phyloP scores from a whole-genome alignment of 64 coral and sea anemone genomes.

The Stichodactyla helianthus region DNA sequence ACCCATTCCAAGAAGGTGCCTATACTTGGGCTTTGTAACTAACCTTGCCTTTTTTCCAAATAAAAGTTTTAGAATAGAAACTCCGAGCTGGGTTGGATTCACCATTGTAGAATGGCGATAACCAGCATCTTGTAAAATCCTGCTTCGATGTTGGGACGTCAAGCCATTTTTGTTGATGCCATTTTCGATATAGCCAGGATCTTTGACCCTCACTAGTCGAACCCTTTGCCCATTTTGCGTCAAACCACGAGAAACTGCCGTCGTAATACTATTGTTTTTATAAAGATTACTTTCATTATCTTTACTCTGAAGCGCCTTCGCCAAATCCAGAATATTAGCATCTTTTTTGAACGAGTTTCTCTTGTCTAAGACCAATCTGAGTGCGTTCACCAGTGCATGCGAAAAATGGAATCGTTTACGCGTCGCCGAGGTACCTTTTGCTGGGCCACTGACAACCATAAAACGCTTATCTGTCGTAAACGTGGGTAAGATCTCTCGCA shows the following conservation, averaged over 20 bases:
- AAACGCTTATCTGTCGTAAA: not conserved
- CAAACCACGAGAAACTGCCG: not conserved
- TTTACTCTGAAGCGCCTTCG: conserved; percentile 52
- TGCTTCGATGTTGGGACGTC: not conserved
- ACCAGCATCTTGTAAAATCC: not conserved
- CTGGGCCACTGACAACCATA: conserved; percentile 3
- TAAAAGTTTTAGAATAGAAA: conserved; percentile 69
- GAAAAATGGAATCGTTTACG: conserved; percentile 38
- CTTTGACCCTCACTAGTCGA: conserved; percentile 8
- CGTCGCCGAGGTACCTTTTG: not conserved
- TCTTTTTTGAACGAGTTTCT: conserved; percentile 77
- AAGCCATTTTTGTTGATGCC: not conserved
- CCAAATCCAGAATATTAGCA: conserved; percentile 55
- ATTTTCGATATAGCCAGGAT: conserved; percentile 14
- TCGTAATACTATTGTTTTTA: not conserved
- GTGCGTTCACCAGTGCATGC: conserved; percentile 55
- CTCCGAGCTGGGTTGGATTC: conserved; percentile 70
- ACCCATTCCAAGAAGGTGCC: not conserved
- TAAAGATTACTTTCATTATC: conserved; percentile 15
- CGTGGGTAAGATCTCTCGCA: not conserved
- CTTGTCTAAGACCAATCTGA: conserved; percentile 59
- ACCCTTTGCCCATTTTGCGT: conserved; percentile 6
- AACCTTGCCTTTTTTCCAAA: conserved; percentile 75
- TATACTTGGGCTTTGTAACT: conserved; percentile 50
- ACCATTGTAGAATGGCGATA: conserved; percentile 33